Conservation (phyloP, 2,797 vertebrate species). For the Decapterus maruadsi region DNA sequence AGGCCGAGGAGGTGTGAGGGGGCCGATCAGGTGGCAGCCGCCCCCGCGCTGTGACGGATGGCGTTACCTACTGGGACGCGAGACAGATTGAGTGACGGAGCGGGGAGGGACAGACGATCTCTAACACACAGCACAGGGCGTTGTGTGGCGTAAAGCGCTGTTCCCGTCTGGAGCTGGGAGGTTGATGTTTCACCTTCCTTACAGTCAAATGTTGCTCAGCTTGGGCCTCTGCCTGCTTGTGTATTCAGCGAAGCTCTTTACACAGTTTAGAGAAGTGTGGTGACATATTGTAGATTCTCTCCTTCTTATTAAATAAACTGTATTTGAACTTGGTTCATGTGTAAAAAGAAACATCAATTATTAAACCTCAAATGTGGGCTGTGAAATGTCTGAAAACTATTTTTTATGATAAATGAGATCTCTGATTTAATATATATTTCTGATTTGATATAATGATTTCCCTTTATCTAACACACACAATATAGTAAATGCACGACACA, state of each 20-base stretch:
- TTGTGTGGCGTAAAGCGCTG: constrained; percentile 32
- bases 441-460: too few relatives aligned
- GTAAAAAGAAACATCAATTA: not conserved
- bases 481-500: not conserved
- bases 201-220: constrained; percentile 15
- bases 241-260: not conserved
- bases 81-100: constrained; percentile 54
- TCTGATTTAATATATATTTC: not conserved
- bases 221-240: not conserved
- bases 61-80: constrained; percentile 63
- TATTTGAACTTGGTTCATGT: not conserved
- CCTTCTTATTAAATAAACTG: not conserved
- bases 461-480: too few relatives aligned
- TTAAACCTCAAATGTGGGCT: not conserved
- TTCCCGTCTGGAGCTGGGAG: constrained; percentile 24
- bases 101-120: constrained; percentile 64
- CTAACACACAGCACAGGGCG: constrained; percentile 24
- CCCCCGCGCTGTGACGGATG: constrained; percentile 61
- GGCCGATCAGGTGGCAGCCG: constrained; percentile 62
- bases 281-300: not conserved
- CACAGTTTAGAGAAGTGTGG: not conserved
- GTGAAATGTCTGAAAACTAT: not conserved
- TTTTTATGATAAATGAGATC: too few relatives aligned
- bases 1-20: constrained; percentile 26
- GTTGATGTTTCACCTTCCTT: constrained; percentile 60